These are phyloP conservation scores for Cephalotes varians DNA, from an alignment of 2,888 invertebrate genomes.

Conservation along the genomic window DNA sequence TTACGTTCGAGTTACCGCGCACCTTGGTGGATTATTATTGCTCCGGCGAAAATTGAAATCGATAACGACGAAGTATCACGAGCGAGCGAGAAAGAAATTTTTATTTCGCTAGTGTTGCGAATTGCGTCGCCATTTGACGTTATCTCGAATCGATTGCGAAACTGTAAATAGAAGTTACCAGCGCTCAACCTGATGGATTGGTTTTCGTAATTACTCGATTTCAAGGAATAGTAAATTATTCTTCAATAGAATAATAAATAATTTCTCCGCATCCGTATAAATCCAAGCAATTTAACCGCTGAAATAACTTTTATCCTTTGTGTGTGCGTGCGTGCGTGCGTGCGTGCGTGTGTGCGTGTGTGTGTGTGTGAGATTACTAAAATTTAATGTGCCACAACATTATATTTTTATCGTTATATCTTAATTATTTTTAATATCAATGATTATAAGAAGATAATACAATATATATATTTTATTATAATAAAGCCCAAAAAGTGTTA, in stretches of 20 bases:
- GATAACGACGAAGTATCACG: slow-evolving; percentile 47
- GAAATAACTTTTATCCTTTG: not conserved
- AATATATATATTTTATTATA: not conserved
- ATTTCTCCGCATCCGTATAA: slow-evolving; percentile 1
- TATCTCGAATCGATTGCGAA: slow-evolving; percentile 41
- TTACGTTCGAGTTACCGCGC: slow-evolving; percentile 45
- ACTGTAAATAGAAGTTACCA: slow-evolving; percentile 46
- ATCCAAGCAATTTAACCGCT: not conserved
- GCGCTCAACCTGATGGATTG: slow-evolving; percentile 21
- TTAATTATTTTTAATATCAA: not conserved
- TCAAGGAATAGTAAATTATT: not conserved
- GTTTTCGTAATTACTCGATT: slow-evolving; percentile 40
- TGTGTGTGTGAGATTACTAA: not conserved
- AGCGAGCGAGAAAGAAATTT: slow-evolving; percentile 45
- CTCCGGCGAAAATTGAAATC: slow-evolving; percentile 49
- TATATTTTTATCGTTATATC: not conserved
- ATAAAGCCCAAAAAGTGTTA: not conserved
- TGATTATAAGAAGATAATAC: not conserved
- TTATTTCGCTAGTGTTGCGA: slow-evolving; percentile 38
- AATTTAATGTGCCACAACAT: not conserved
- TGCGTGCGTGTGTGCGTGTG: too few relatives aligned
- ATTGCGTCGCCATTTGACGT: slow-evolving; percentile 44
- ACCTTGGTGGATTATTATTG: slow-evolving; percentile 45
- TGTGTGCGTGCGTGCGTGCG: too few relatives aligned
- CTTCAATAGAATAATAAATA: slow-evolving; percentile 14